Base-by-base conservation (phyloP, 2,113 vertebrate species). In the Solea solea region DNA sequence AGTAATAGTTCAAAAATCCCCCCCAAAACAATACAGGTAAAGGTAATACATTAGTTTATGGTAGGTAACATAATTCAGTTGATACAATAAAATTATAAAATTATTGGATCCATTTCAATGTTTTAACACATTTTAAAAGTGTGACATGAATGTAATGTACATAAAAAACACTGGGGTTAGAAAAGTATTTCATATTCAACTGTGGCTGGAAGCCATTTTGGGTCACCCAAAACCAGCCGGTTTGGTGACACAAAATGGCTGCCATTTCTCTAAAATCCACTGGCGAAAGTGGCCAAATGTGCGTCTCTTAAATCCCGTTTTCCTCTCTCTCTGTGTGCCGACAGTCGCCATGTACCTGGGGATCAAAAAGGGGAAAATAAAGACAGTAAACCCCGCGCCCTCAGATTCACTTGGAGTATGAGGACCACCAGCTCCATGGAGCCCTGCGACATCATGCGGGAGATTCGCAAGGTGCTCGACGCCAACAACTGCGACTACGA, bases 331-430 rank as follows among this genome's bases (percentile, higher is more conserved):
- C 11, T 14, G 34, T 85, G 79, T 25, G 86, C 70, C 94, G 86
- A 87, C 95, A 99, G 97, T 95, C 97, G 98, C 93, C 97, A 97
- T 87, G 96, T 98, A 85, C 95, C 97, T 86, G 96, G 95, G 77
- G 98, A 99, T 94, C 96, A 95, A 84, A 97, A 98, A 93, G 97
- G 96, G 0, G 97, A 98, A 86, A 95, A 92, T 92, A 97, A 95
- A 90, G 98, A 98, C 87, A 87, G 96, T 56, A 99, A 98, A 71
- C 98, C 98, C 72, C 96, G 98, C 71, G 97, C 98, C 0, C 95
- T 99, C 80, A 92, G 98, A 81, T 99, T 99, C 89, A 99, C 98
- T 81, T 99, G 98, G 98, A 99, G 96, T 94, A 99, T 99, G 98
- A 98, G 97, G 91, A 99, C 98, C 86, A 99, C 98, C 81, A 99